These are phyloP conservation scores for Hiodon tergisus DNA, from an alignment of 2,113 vertebrate genomes.

Conservation along the genomic window DNA sequence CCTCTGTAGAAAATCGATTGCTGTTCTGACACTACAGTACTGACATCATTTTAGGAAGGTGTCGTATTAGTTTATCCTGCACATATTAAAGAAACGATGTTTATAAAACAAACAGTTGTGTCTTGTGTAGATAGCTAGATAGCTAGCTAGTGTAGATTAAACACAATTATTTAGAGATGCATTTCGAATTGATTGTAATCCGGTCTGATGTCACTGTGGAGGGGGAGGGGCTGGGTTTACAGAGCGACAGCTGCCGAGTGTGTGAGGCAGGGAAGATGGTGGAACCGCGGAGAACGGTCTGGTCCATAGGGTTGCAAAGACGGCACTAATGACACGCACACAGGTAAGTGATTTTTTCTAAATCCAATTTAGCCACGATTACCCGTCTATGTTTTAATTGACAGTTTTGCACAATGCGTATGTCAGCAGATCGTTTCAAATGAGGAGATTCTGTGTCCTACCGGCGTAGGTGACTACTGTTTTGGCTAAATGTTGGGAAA, in stretches of 20 bases:
- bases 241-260: slow-evolving; percentile 23
- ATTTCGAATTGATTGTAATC: slow-evolving; percentile 26
- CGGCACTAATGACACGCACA: slow-evolving; percentile 18
- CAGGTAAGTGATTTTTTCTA: slow-evolving; percentile 43
- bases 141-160: too few relatives aligned
- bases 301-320: slow-evolving; percentile 40
- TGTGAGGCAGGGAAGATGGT: slow-evolving; percentile 55
- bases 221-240: slow-evolving; percentile 33
- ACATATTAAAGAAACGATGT: not conserved
- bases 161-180: slow-evolving; percentile 21
- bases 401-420: not conserved
- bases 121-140: not conserved
- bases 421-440: not conserved
- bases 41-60: too few relatives aligned
- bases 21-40: not conserved
- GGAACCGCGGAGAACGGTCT: slow-evolving; percentile 40
- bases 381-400: not conserved
- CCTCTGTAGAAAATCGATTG: not conserved
- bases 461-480: not conserved
- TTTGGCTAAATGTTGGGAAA: not conserved
- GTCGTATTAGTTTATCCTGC: not conserved
- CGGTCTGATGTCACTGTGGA: slow-evolving; percentile 36
- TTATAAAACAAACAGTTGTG: not conserved
- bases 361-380: not conserved
- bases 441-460: not conserved